These are phyloP conservation scores for Dryobota labecula DNA, from an alignment of 2,888 invertebrate species.

Conservation along the genomic window DNA sequence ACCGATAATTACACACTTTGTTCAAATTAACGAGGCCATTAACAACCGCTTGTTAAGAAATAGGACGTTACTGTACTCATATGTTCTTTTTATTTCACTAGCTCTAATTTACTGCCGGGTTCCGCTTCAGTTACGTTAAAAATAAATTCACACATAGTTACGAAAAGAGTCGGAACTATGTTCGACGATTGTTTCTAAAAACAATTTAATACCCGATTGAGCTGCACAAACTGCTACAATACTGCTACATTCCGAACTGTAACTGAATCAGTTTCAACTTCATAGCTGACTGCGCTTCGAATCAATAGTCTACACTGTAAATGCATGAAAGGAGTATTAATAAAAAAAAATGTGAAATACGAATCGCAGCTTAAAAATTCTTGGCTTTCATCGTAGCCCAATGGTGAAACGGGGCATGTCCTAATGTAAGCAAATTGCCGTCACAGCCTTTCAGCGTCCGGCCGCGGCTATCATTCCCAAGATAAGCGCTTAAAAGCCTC, in stretches of 20 bases:
- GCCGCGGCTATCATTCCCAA: conserved; percentile 89
- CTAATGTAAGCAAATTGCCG: conserved; percentile 90
- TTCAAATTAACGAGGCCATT: conserved; percentile 61
- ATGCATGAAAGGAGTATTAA: conserved; percentile 66
- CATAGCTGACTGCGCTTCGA: conserved; percentile 78
- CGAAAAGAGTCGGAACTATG: conserved; percentile 73
- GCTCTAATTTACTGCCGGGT: conserved; percentile 63
- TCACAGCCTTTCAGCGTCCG: conserved; percentile 89
- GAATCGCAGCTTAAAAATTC: conserved; percentile 74
- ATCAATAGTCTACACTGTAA: conserved; percentile 77
- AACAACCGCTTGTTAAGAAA: conserved; percentile 65
- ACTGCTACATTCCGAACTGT: conserved; percentile 78
- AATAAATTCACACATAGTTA: conserved; percentile 75
- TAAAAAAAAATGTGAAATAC: conserved; percentile 64
- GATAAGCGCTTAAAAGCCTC: conserved; percentile 90
- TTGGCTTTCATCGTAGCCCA: conserved; percentile 73
- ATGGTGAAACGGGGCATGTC: conserved; percentile 82
- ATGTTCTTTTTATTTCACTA: conserved; percentile 58
- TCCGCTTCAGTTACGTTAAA: conserved; percentile 58
- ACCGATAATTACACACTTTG: conserved; percentile 61
- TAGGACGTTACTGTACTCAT: conserved; percentile 51
- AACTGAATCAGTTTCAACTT: conserved; percentile 82
- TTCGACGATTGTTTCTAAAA: conserved; percentile 80
- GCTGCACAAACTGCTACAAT: conserved; percentile 76
- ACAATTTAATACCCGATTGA: conserved; percentile 81